Base-by-base conservation (phyloP, 2,113 vertebrate genomes). In the Eulemur rufifrons region DNA sequence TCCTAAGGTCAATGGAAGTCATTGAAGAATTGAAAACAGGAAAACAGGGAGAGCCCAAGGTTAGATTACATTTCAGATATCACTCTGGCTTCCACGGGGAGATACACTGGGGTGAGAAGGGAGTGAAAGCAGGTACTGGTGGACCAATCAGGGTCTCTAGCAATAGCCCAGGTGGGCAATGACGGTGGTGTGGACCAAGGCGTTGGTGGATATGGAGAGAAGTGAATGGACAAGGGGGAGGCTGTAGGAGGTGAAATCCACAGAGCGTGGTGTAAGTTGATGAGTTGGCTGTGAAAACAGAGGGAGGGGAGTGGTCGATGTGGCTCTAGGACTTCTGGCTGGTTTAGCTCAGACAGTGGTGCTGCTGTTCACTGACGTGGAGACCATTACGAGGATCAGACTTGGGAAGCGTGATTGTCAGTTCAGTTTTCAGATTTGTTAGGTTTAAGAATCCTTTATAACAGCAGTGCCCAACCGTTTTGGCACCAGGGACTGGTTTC, bases 291-390 rank as follows among this genome's bases (percentile, higher is more conserved):
- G 0, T 37, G 45, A 21, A 17, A 69, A 54, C 52, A 37, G 8
- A 42, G 10, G 6, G 3, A 8, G 64, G 9, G 7, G 5, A 10
- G 23, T 21, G 3, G 1, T 17, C 4, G 4, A 12, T 21, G 32
- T 4, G 59, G 78, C 27, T 14, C 37, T 9, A 15, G 64, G 37
- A 56, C 63, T 56, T 78, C 47, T 3, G 8, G 10, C 13, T 18
- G 12, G 11, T 56, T 61, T 54, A 61, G 68, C 61, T 18, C 37
- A 39, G n/a, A 63, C 5, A 8, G 0, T 10, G 18, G 9, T 50
- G 11, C 37, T 29, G 18, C 15, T 37, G 2, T 27, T 85, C 29
- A 9, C 8, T 10, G 21, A 54, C 5, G 9, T 20, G 6, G 13
- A 10, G 21, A 85, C 13, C 11, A 47, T 0, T 18, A 34, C 21